Percentiles rank a stretch among this genome's conserved stretches.
Conservation (phyloP, 2,888 invertebrate species). For the Petrophora chlorosata region DNA sequence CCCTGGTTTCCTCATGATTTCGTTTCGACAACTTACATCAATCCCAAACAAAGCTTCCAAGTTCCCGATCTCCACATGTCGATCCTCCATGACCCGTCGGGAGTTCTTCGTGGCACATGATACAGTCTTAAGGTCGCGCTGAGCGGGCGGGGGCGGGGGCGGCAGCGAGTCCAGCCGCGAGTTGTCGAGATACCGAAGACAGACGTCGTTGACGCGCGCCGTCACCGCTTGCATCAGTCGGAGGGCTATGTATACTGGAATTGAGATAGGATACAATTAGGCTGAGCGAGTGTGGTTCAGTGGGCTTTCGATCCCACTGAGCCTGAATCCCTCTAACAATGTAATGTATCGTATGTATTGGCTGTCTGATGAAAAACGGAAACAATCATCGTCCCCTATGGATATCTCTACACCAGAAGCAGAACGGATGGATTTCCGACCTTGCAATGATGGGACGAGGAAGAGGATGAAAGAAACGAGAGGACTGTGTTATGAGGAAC, state of each 20-base stretch:
- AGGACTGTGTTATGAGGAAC: too few relatives aligned
- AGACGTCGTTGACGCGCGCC: slow-evolving; percentile 88
- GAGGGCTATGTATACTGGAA: slow-evolving; percentile 88
- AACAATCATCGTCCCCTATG: too few relatives aligned
- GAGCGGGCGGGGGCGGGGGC: slow-evolving; percentile 82
- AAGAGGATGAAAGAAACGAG: too few relatives aligned
- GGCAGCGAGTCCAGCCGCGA: slow-evolving; percentile 85
- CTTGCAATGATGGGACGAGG: too few relatives aligned
- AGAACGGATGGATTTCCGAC: too few relatives aligned
- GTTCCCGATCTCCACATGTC: slow-evolving; percentile 92
- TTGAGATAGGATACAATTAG: slow-evolving; percentile 9
- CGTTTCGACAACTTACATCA: slow-evolving; percentile 87
- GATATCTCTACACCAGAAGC: too few relatives aligned
- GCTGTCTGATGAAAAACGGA: too few relatives aligned
- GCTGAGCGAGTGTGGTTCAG: too few relatives aligned
- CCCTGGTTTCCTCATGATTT: too few relatives aligned
- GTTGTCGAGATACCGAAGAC: slow-evolving; percentile 87
- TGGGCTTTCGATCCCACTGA: too few relatives aligned
- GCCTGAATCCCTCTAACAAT: too few relatives aligned
- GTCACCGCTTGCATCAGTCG: slow-evolving; percentile 90
- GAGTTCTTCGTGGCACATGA: slow-evolving; percentile 91
- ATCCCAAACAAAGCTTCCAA: slow-evolving; percentile 91
- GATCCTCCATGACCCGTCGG: slow-evolving; percentile 96
- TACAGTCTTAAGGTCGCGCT: slow-evolving; percentile 81
- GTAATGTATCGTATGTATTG: too few relatives aligned